A percentile compares a stretch with the other conserved stretches of the same genome.
These are phyloP conservation scores for Acipenser ruthenus DNA, from an alignment of 2,797 vertebrate species.

Conservation along the genomic window DNA sequence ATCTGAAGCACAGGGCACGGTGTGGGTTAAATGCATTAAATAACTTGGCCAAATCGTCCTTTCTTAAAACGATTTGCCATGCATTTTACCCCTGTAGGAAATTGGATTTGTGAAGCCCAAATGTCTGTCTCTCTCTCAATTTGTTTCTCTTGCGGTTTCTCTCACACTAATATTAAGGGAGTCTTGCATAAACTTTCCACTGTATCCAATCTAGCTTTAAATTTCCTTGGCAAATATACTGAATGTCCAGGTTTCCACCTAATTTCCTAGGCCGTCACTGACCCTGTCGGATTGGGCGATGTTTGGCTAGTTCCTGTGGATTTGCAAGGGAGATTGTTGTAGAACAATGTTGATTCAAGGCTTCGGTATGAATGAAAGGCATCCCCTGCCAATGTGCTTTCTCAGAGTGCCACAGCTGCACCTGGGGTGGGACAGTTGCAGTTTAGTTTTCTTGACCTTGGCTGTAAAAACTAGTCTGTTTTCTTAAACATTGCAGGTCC, in stretches of 20 bases:
- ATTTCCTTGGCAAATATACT: constrained; percentile 13
- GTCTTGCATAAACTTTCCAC: constrained; percentile 6
- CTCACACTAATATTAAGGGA: background rate
- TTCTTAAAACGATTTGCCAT: background rate
- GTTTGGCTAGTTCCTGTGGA: background rate
- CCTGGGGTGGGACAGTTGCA: constrained; percentile 16
- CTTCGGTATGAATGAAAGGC: constrained; percentile 19
- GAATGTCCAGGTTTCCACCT: constrained; percentile 10
- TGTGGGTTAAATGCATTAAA: constrained; percentile 3
- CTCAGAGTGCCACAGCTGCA: constrained; percentile 21
- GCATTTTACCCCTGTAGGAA: background rate
- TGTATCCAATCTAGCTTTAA: background rate
- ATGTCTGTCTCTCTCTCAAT: background rate
- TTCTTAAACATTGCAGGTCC: constrained; percentile 25
- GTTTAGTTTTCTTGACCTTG: constrained; percentile 33
- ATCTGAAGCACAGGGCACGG: constrained; percentile 1
- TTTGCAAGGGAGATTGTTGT: background rate
- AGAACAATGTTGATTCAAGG: constrained; percentile 14
- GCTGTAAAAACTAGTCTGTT: constrained; percentile 34
- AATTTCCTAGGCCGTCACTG: too few species aligned
- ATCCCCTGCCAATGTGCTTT: constrained; percentile 21
- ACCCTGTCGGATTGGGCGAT: background rate
- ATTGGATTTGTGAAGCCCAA: background rate
- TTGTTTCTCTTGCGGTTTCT: background rate
- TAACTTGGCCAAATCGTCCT: constrained; percentile 1